phyloP scores from a whole-genome alignment of 2,113 vertebrate species.

The Chloropsis cyanopogon region DNA sequence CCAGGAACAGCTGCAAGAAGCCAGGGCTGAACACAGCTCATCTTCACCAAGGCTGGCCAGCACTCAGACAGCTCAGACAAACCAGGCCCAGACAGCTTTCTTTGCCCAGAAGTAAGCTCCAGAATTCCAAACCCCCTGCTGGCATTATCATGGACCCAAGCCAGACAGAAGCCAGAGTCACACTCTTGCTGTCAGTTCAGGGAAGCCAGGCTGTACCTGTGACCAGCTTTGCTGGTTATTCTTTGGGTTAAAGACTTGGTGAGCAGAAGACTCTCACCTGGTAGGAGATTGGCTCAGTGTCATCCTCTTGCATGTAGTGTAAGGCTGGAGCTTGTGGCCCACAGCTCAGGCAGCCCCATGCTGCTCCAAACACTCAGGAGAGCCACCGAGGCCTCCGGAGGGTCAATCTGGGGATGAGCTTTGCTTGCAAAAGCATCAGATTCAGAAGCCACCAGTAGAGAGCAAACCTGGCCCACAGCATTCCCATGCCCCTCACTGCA shows the following conservation, averaged over 20 bases:
- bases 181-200: not conserved
- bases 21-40: not conserved
- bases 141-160: not conserved
- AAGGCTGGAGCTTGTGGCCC: not conserved
- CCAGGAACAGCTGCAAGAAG: not conserved
- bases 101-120: constrained; percentile 54
- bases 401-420: not conserved
- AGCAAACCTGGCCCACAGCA: not conserved
- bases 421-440: not conserved
- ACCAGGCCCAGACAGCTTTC: not conserved
- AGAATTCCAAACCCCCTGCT: not conserved
- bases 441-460: not conserved
- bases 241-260: not conserved
- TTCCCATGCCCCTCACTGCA: not conserved
- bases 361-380: not conserved
- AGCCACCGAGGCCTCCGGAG: not conserved
- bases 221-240: not conserved
- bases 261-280: not conserved
- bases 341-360: not conserved
- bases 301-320: not conserved
- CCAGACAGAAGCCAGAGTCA: not conserved
- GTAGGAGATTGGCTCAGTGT: not conserved
- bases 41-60: not conserved
- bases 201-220: not conserved
- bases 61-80: not conserved